Conservation (phyloP, 2,113 vertebrate genomes). For the Eudyptes chrysolophus region DNA sequence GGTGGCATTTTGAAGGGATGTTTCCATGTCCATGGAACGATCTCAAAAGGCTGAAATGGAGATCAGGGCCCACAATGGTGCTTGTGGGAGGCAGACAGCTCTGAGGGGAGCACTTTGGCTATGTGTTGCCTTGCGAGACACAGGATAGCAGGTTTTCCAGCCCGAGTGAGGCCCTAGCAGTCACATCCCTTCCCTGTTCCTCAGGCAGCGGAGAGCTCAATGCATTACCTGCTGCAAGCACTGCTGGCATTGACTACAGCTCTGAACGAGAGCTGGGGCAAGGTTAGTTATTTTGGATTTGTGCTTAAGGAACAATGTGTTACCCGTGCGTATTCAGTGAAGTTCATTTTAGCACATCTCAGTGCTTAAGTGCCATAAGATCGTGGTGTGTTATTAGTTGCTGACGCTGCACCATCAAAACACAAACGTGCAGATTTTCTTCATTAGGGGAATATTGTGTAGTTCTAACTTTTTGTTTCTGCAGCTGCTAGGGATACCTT, state of each 20-base stretch:
- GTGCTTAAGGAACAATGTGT: not conserved
- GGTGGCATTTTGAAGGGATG: not conserved
- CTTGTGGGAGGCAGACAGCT: not conserved
- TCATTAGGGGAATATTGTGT: not conserved
- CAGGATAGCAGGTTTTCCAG: not conserved
- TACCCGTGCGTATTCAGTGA: not conserved
- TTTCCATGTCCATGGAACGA: not conserved
- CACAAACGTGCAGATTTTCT: not conserved
- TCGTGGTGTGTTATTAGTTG: not conserved
- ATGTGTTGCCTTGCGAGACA: not conserved
- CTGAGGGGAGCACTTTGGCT: not conserved
- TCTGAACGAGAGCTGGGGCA: not conserved
- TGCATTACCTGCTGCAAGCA: not conserved
- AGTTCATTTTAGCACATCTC: not conserved
- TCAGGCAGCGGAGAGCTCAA: not conserved
- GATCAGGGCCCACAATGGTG: not conserved
- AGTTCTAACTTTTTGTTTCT: not conserved
- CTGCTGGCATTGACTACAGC: not conserved
- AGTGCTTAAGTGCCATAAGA: not conserved
- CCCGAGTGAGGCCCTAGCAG: not conserved
- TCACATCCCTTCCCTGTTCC: not conserved
- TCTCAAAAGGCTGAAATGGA: not conserved
- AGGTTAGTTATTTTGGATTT: not conserved
- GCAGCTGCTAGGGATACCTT: not conserved
- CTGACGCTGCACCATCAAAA: not conserved